Percentiles rank a stretch among this genome's conserved stretches.
Evolutionary conservation across 2,888 invertebrate genomes (phyloP).

Genomic region (Callinectes sapidus): DNA sequence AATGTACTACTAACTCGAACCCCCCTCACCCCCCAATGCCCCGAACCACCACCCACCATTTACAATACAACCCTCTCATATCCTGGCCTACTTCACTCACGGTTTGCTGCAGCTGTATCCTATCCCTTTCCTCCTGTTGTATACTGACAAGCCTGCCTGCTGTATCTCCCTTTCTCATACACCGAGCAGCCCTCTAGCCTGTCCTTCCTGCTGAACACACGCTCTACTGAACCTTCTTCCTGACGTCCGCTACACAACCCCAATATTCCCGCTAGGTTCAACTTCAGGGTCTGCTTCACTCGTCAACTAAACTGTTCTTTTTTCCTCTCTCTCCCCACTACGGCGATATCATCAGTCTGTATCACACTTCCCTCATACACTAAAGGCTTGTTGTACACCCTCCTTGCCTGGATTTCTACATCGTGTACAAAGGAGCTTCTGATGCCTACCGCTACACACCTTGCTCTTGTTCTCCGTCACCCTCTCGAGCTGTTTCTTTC

Average conservation of each 20-base stretch:
- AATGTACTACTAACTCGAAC: not conserved
- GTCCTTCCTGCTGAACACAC: slow-evolving; percentile 40
- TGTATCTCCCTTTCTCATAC: slow-evolving; percentile 22
- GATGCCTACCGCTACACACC: not conserved
- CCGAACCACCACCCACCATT: not conserved
- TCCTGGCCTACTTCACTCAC: slow-evolving; percentile 12
- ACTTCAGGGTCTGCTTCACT: slow-evolving; percentile 30
- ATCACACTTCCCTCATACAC: not conserved
- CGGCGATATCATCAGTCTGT: not conserved
- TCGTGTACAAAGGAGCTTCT: not conserved
- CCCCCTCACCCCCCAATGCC: not conserved
- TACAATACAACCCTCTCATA: not conserved
- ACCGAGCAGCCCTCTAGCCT: not conserved
- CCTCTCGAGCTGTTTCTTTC: slow-evolving; percentile 14
- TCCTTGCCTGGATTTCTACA: slow-evolving; percentile 5
- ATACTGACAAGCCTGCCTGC: not conserved
- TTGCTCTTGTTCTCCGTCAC: slow-evolving; percentile 17
- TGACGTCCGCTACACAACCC: slow-evolving; percentile 35
- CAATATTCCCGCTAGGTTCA: slow-evolving; percentile 40
- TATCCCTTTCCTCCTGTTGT: not conserved
- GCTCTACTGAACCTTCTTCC: slow-evolving; percentile 36
- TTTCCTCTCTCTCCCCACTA: not conserved
- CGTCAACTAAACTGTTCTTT: not conserved
- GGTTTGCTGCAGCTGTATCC: not conserved
- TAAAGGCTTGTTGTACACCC: slow-evolving; percentile 14